Evolutionary conservation across 2,797 vertebrate genomes (phyloP).

Genomic region (Fistularia commersonii): DNA sequence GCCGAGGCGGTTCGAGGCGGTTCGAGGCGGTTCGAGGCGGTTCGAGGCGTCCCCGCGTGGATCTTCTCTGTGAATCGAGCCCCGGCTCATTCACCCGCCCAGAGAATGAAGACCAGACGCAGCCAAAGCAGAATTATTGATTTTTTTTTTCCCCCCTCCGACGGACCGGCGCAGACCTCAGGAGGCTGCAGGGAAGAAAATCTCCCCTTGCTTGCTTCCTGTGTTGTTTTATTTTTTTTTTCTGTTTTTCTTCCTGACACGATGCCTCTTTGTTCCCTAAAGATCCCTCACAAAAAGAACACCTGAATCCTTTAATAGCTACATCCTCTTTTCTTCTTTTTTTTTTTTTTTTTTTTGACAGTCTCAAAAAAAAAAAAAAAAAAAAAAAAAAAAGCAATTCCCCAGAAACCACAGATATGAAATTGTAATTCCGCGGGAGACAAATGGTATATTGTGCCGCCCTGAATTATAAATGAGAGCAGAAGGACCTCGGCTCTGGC

Average conservation of each 20-base stretch:
- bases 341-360: too few relatives aligned
- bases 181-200: slow-evolving; percentile 16
- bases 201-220: slow-evolving; percentile 12
- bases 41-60: too few relatives aligned
- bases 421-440: slow-evolving; percentile 66
- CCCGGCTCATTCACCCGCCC: too few relatives aligned
- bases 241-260: slow-evolving; percentile 33
- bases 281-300: slow-evolving; percentile 42
- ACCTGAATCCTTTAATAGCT: slow-evolving; percentile 47
- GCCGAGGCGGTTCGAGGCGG: too few relatives aligned
- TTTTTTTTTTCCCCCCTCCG: slow-evolving; percentile 28
- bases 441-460: slow-evolving; percentile 56
- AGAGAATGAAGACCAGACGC: slow-evolving; percentile 22
- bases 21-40: too few relatives aligned
- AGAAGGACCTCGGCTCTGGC: slow-evolving; percentile 68
- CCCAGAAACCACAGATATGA: slow-evolving; percentile 58
- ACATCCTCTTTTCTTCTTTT: slow-evolving; percentile 5
- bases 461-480: slow-evolving; percentile 75
- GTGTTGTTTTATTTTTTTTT: slow-evolving; percentile 4
- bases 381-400: slow-evolving; percentile 56
- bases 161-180: slow-evolving; percentile 18
- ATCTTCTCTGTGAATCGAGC: too few relatives aligned
- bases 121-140: slow-evolving; percentile 26
- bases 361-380: too few relatives aligned
- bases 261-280: slow-evolving; percentile 39